phyloP scores from a whole-genome alignment of 2,888 invertebrate genomes.

The Ernsta delagoae region DNA sequence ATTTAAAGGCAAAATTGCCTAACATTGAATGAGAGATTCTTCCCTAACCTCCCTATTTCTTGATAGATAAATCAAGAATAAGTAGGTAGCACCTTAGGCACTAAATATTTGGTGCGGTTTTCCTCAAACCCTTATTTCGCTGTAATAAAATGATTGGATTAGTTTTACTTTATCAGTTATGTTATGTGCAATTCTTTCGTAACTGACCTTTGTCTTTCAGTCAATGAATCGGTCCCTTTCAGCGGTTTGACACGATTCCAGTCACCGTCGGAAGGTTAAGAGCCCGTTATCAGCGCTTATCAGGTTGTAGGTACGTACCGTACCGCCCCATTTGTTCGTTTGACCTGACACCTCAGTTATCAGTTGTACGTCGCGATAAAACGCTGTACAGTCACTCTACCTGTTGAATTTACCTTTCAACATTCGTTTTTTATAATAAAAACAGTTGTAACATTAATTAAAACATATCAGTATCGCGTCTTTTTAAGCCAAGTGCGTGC shows the following conservation, averaged over 20 bases:
- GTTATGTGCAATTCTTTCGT: no score
- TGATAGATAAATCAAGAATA: no score
- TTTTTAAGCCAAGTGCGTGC: constrained; percentile 1
- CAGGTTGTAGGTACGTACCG: constrained; percentile 67
- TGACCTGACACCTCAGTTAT: constrained; percentile 84
- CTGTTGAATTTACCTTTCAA: constrained; percentile 71
- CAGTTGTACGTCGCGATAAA: constrained; percentile 79
- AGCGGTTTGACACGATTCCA: constrained; percentile 56
- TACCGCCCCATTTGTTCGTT: constrained; percentile 82
- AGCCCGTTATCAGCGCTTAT: constrained; percentile 81
- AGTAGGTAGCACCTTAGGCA: no score
- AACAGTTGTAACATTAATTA: constrained; percentile 7
- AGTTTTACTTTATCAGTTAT: no score
- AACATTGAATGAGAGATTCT: no score
- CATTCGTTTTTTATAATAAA: constrained; percentile 30
- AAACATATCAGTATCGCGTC: neutral
- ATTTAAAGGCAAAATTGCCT: no score
- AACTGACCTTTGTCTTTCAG: constrained; percentile 28
- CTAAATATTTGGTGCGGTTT: no score
- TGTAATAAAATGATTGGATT: no score
- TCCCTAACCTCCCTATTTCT: no score
- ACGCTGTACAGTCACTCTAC: constrained; percentile 59
- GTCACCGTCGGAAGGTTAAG: constrained; percentile 77
- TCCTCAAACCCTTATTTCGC: no score
- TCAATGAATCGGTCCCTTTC: constrained; percentile 35